Evolutionary conservation across 2,797 vertebrate genomes (phyloP), one percentile per base, ranked within the genome.

Genomic region (Cephalopachus bancanus): DNA sequence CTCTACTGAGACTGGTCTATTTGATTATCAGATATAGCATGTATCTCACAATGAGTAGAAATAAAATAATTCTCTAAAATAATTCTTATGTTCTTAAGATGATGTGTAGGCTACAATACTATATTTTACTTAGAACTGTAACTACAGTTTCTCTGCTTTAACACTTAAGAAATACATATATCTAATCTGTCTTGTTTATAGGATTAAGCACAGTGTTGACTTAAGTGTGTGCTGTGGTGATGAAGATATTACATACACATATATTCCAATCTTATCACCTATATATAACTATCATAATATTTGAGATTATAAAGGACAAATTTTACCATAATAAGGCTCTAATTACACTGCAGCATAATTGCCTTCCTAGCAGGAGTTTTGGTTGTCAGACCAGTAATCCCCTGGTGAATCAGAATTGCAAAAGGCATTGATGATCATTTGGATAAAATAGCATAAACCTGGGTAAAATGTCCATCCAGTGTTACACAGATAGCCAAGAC

Each of bases 391-490:
- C 16, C 76, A 87, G 17, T 62, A 65, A 93, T 62, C 44, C 19
- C 53, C 26, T 74, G 76, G 65, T 26, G 83, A 93, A 92, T 95
- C 62, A 92, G 86, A 79, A 65, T 55, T 86, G 69, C 89, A 96
- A 95, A 96, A 89, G 33, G n/a, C 33, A 59, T 7, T 75, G 67
- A 83, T 65, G 22, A 94, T 85, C 15, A 60, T 86, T 97, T 86
- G 96, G 83, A 83, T 89, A 91, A 85, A 93, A 89, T 16, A 89
- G 15, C 57, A 69, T 28, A 93, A 96, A 92, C 64, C 62, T 57
- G 26, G 2, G 16, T 95, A 60, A 93, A 20, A 65, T 83, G 49
- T 14, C 69, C 33, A 62, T 57, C 1, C 16, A 30, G 55, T 26
- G 1, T 64, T 76, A 75, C 6, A 75, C 22, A 60, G 60, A 83